These are phyloP conservation scores for Amblyjoppa fuscipennis DNA, from an alignment of 2,888 invertebrate genomes.

Conservation along the genomic window DNA sequence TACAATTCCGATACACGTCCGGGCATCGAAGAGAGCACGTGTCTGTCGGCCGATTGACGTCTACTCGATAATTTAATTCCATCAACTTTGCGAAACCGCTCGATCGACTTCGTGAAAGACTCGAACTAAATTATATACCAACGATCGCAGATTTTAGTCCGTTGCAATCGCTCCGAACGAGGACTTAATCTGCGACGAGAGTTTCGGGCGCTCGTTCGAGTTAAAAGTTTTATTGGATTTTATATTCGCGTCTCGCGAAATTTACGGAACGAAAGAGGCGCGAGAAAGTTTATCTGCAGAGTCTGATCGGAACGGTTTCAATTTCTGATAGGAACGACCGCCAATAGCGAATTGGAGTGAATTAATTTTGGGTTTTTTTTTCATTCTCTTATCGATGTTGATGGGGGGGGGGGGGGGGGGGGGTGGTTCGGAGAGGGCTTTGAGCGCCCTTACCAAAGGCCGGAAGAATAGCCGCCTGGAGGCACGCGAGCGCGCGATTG, in stretches of 20 bases:
- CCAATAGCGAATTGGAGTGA: slow-evolving; percentile 62
- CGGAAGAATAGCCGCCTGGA: slow-evolving; percentile 90
- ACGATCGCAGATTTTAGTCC: slow-evolving; percentile 21
- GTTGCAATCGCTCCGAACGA: slow-evolving; percentile 9
- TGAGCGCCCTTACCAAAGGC: slow-evolving; percentile 88
- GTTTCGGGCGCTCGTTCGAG: slow-evolving; percentile 20
- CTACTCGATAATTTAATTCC: slow-evolving; percentile 67
- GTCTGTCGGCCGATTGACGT: slow-evolving; percentile 65
- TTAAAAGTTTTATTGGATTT: slow-evolving; percentile 3
- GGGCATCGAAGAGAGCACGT: slow-evolving; percentile 69
- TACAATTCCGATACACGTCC: slow-evolving; percentile 72
- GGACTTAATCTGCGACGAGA: slow-evolving; percentile 9
- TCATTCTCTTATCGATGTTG: slow-evolving; percentile 51
- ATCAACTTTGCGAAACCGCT: slow-evolving; percentile 57
- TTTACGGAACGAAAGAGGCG: neutral
- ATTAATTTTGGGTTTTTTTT: slow-evolving; percentile 59
- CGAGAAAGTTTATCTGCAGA: slow-evolving; percentile 20
- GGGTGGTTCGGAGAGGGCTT: slow-evolving; percentile 25
- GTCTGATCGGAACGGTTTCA: slow-evolving; percentile 66
- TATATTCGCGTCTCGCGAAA: neutral
- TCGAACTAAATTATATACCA: too few species aligned
- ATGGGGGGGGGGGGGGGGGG: slow-evolving; percentile 34
- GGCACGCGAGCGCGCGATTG: slow-evolving; percentile 88
- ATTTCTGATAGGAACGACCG: slow-evolving; percentile 68
- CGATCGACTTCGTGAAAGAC: slow-evolving; percentile 5